Base-by-base conservation (phyloP, 2,888 invertebrate species). In the Caenorhabditis auriculariae region DNA sequence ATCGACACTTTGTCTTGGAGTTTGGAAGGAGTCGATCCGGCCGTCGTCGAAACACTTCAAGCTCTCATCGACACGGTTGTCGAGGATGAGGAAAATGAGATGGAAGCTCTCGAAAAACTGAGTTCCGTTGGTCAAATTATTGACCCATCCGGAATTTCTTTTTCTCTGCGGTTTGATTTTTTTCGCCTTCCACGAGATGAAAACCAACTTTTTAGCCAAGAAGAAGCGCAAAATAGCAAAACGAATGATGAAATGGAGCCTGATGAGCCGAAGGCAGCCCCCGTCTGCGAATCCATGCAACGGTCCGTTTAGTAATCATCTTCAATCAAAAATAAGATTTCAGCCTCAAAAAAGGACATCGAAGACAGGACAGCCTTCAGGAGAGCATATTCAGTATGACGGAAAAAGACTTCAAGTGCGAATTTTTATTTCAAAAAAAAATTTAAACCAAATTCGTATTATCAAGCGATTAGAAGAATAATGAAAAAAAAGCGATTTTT, bases 281-380 rank as follows among this genome's bases (percentile, higher is more conserved):
- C 44, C 19, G 26, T 53, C 21, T 24, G 3, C 23, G 56, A 54
- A 29, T 24, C 53, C 4, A 54, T 61, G 3, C 56, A 57, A 24
- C 19, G n/a, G n/a, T n/a, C n/a, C n/a, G n/a, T n/a, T n/a, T n/a
- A n/a, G n/a, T n/a, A n/a, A n/a, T n/a, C n/a, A n/a, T n/a, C n/a
- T n/a, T n/a, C n/a, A n/a, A n/a, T n/a, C n/a, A n/a, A n/a, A n/a
- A n/a, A n/a, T n/a, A n/a, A n/a, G 2, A 29, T 37, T 2, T 4
- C 39, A 21, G 74, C 2, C 60, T 74, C 35, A 66, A 67, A 17
- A 65, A 62, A 37, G 75, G 73, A 3, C 79, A 79, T 49, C 58
- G 79, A 38, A 35, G 79, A 26, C 75, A 75, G 48, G 79, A 79
- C 45, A 76, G 74, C 2, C 63, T 78, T 24, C 77, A 77, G 41